Conservation (phyloP, 1,140 invertebrate genomes). For the Drosophila triauraria region DNA sequence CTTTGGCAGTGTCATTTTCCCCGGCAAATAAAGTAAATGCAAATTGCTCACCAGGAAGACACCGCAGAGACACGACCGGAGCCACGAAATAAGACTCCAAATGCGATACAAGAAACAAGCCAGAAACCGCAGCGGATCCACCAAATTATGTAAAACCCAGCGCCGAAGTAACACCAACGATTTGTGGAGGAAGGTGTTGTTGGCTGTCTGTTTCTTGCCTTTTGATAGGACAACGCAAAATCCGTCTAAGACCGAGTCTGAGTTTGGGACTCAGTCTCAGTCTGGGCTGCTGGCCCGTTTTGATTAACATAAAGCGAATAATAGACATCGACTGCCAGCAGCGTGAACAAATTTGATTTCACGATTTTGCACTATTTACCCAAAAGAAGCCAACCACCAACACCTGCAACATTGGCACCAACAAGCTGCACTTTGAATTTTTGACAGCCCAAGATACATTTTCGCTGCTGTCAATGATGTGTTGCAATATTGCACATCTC, state of each 20-base stretch:
- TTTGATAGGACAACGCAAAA: slow-evolving; percentile 48
- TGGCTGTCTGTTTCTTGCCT: slow-evolving; percentile 17
- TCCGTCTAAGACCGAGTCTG: slow-evolving; percentile 12
- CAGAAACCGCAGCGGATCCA: slow-evolving; percentile 62
- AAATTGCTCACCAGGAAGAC: slow-evolving; percentile 74
- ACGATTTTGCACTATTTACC: slow-evolving; percentile 65
- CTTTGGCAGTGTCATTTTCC: slow-evolving; percentile 45
- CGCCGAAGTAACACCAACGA: slow-evolving; percentile 44
- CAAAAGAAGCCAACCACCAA: slow-evolving; percentile 42
- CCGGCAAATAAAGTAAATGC: slow-evolving; percentile 67
- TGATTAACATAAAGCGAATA: slow-evolving; percentile 66
- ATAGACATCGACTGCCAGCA: slow-evolving; percentile 58
- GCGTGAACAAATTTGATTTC: slow-evolving; percentile 66
- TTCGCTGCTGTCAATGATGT: slow-evolving; percentile 51
- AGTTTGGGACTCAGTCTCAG: neutral
- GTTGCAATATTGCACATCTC: slow-evolving; percentile 57
- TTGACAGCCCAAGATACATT: slow-evolving; percentile 52
- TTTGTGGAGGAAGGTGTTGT: slow-evolving; percentile 39
- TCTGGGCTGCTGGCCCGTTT: slow-evolving; percentile 47
- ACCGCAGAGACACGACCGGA: slow-evolving; percentile 66
- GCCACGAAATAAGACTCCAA: slow-evolving; percentile 55
- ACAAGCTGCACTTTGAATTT: slow-evolving; percentile 43
- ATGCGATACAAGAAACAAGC: slow-evolving; percentile 47
- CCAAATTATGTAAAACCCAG: slow-evolving; percentile 65
- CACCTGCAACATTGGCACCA: slow-evolving; percentile 46